phyloP scores from a whole-genome alignment of 2,113 vertebrate genomes.

The Otolemur garnettii region DNA sequence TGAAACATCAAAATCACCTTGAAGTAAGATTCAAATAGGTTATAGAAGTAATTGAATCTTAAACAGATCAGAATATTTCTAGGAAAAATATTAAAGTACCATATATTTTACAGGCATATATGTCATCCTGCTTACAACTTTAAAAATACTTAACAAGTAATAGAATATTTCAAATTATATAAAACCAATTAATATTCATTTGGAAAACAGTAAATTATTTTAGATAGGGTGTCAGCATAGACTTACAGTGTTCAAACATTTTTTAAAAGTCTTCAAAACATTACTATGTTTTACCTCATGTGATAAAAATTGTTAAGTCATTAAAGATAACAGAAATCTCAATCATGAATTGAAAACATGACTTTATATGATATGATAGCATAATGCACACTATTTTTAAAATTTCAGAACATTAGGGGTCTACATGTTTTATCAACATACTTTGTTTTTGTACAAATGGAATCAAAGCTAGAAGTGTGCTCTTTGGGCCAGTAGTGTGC shows the following conservation, averaged over 20 bases:
- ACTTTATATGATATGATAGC: neutral
- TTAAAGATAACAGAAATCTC: neutral
- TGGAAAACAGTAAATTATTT: neutral
- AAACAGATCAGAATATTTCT: neutral
- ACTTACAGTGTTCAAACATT: neutral
- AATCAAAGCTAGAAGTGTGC: too few species aligned
- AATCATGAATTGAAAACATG: neutral
- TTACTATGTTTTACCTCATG: neutral
- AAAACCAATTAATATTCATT: neutral
- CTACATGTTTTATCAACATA: too few species aligned
- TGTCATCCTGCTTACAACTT: neutral
- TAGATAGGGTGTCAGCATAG: neutral
- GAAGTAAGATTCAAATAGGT: neutral
- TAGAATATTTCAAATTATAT: neutral
- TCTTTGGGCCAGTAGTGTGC: too few species aligned
- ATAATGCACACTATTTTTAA: neutral
- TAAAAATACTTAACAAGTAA: neutral
- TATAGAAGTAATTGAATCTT: neutral
- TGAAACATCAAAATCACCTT: slow-evolving; percentile 27
- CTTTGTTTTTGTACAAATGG: too few species aligned
- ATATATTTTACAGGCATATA: neutral
- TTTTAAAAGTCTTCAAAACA: neutral
- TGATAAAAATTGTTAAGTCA: neutral
- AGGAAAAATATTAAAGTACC: neutral
- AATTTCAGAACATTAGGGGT: too few species aligned